These are phyloP conservation scores for Cataglyphis hispanica DNA, from an alignment of 1,140 invertebrate species.

Conservation along the genomic window DNA sequence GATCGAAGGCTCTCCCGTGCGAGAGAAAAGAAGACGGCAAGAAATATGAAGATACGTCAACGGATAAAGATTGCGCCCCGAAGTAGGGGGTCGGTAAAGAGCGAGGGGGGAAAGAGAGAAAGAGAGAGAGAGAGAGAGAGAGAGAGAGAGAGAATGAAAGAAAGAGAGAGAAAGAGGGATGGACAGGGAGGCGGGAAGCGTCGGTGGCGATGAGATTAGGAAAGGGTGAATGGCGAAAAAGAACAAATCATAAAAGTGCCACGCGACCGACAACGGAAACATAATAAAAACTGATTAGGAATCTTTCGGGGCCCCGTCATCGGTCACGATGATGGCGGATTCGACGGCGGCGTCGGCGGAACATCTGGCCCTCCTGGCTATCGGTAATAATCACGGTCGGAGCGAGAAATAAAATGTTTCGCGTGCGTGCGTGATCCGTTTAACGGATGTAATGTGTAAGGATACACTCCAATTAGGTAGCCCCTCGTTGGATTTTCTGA, in stretches of 20 bases:
- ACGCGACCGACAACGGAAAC: conserved; percentile 75
- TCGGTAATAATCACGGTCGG: conserved; percentile 76
- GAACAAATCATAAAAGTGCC: conserved; percentile 70
- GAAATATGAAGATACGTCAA: conserved; percentile 65
- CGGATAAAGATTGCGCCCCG: conserved; percentile 65
- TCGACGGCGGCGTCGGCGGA: conserved; percentile 46
- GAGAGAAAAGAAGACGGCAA: conserved; percentile 46
- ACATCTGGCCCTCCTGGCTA: conserved; percentile 81
- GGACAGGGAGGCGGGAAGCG: background rate
- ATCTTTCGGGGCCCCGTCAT: conserved; percentile 70
- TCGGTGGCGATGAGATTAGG: conserved; percentile 47
- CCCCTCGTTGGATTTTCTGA: conserved; percentile 45
- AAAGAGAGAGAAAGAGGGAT: background rate
- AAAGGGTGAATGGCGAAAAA: conserved; percentile 39
- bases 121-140: background rate
- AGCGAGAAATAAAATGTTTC: conserved; percentile 73
- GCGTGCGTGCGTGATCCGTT: conserved; percentile 70
- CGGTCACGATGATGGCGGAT: conserved; percentile 26
- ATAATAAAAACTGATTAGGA: conserved; percentile 77
- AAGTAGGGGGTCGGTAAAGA: conserved; percentile 36
- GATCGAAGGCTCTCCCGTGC: conserved; percentile 61
- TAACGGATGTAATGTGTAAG: conserved; percentile 70
- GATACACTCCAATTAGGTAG: conserved; percentile 70
- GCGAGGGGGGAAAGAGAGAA: background rate
- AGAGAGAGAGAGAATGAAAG: background rate